Conservation (phyloP, 2,888 invertebrate species). For the Ormyrus thymus region DNA sequence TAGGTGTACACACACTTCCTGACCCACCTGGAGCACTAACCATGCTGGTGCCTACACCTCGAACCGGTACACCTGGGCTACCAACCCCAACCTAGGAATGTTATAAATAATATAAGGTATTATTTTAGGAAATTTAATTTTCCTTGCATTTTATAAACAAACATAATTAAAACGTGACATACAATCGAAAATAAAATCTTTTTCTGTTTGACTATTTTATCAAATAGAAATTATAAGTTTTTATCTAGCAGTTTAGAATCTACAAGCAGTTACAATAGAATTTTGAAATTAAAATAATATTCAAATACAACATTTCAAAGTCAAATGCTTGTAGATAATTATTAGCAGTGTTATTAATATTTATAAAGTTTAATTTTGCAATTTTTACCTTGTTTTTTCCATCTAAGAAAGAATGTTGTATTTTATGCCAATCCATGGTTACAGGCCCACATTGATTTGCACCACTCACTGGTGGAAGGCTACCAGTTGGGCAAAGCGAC, state of each 20-base stretch:
- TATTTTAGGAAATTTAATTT: too few species aligned
- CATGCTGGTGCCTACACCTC: slow-evolving; percentile 69
- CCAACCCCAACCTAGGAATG: slow-evolving; percentile 44
- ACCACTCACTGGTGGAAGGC: slow-evolving; percentile 67
- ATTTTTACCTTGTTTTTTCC: slow-evolving; percentile 79
- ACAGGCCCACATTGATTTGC: slow-evolving; percentile 73
- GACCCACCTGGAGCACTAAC: slow-evolving; percentile 68
- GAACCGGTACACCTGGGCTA: slow-evolving; percentile 62
- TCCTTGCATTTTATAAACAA: too few species aligned
- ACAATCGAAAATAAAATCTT: too few species aligned
- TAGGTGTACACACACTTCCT: slow-evolving; percentile 77
- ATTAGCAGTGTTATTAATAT: background rate
- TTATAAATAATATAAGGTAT: too few species aligned
- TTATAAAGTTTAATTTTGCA: background rate
- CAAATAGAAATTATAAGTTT: too few species aligned
- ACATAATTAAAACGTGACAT: too few species aligned
- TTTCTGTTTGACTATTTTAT: too few species aligned
- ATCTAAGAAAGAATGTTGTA: slow-evolving; percentile 91
- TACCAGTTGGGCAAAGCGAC: slow-evolving; percentile 66
- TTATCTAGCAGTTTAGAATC: too few species aligned
- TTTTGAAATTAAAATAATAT: too few species aligned
- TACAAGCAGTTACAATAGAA: too few species aligned
- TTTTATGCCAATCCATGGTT: slow-evolving; percentile 90
- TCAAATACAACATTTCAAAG: too few species aligned
- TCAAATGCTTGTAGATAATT: too few species aligned